Percentiles rank a stretch among this genome's conserved stretches.
These are phyloP conservation scores for Agonopterix heracliana DNA, from an alignment of 2,888 invertebrate genomes.

Conservation along the genomic window DNA sequence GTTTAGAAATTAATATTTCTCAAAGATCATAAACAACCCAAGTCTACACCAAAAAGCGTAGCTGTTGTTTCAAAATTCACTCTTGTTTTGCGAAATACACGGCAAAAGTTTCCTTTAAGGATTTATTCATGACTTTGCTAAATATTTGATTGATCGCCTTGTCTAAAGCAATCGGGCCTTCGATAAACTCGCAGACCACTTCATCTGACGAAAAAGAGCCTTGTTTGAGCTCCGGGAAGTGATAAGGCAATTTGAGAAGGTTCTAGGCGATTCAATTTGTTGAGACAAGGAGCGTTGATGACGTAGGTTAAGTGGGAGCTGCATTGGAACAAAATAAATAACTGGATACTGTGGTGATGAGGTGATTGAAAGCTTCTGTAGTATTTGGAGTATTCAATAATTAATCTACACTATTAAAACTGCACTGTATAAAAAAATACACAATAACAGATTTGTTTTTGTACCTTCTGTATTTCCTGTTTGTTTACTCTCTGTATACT, in stretches of 20 bases:
- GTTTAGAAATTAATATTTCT: no score
- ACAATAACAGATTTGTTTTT: no score
- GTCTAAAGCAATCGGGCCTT: constrained; percentile 57
- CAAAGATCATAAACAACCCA: no score
- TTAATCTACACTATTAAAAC: no score
- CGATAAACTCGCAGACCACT: constrained; percentile 66
- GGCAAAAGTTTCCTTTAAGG: constrained; percentile 37
- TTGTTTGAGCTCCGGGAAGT: constrained; percentile 57
- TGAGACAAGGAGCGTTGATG: constrained; percentile 3
- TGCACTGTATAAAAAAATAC: no score
- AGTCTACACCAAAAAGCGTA: no score
- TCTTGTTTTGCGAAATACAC: constrained; percentile 13
- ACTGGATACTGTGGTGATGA: no score
- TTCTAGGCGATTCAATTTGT: constrained; percentile 33
- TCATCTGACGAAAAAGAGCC: constrained; percentile 57
- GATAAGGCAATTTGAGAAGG: constrained; percentile 44
- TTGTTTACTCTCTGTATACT: no score
- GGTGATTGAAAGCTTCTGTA: no score
- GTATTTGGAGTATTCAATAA: no score
- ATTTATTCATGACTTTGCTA: constrained; percentile 68
- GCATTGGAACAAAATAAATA: no score
- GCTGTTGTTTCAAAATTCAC: constrained; percentile 19
- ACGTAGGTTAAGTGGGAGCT: background rate
- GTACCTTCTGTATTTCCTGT: no score
- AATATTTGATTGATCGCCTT: constrained; percentile 71